phyloP scores from a whole-genome alignment of 2,888 invertebrate genomes.

The Ichneumoninae sp. region DNA sequence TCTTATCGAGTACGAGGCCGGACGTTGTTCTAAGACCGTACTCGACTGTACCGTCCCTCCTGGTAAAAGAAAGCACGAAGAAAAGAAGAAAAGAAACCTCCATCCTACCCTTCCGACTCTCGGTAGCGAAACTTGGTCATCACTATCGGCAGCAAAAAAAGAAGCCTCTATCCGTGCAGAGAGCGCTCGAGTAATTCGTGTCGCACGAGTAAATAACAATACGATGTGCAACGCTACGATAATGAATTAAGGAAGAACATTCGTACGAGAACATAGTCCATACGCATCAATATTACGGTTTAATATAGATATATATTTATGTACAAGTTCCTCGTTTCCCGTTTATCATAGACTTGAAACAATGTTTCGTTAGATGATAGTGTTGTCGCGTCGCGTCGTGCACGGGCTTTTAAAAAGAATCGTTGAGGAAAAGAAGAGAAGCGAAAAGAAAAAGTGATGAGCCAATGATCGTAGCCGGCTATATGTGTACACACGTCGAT shows the following conservation, averaged over 20 bases:
- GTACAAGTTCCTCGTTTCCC: constrained; percentile 82
- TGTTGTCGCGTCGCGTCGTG: constrained; percentile 69
- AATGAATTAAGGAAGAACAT: constrained; percentile 24
- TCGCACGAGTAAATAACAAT: constrained; percentile 10
- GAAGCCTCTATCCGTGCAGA: constrained; percentile 48
- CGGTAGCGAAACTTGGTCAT: constrained; percentile 35
- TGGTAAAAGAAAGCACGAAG: constrained; percentile 44
- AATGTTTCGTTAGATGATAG: constrained; percentile 72
- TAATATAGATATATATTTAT: constrained; percentile 78
- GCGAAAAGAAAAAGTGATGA: neutral
- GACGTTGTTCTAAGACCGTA: constrained; percentile 58
- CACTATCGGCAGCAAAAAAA: constrained; percentile 38
- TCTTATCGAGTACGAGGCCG: constrained; percentile 6
- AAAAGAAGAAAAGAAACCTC: constrained; percentile 6
- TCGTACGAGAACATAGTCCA: constrained; percentile 62
- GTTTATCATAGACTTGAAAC: constrained; percentile 69
- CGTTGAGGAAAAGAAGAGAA: neutral
- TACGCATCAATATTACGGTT: constrained; percentile 77
- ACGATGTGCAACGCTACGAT: constrained; percentile 18
- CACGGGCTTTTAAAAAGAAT: constrained; percentile 44
- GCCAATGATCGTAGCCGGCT: constrained; percentile 19
- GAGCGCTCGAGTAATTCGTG: neutral
- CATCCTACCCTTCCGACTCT: constrained; percentile 48
- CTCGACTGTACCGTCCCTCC: constrained; percentile 68
- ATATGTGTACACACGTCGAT: constrained; percentile 19